Percentiles rank a stretch among this genome's conserved stretches.
Conservation (phyloP, 1,140 invertebrate species). For the Acyrthosiphon pisum region DNA sequence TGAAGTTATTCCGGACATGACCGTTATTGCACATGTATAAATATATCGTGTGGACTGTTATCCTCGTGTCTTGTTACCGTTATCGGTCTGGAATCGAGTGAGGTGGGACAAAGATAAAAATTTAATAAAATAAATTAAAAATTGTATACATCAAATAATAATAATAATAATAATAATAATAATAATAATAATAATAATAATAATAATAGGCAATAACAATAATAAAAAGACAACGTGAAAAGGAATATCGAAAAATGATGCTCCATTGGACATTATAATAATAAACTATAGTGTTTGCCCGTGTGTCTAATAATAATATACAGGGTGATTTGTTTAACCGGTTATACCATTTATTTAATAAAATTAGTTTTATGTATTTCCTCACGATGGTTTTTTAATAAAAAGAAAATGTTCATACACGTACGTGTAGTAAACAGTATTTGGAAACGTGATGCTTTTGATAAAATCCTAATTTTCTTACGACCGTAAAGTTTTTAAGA, state of each 20-base stretch:
- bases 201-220: not conserved
- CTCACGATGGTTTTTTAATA: not conserved
- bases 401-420: not conserved
- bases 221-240: not conserved
- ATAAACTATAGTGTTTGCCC: not conserved
- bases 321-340: not conserved
- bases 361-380: not conserved
- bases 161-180: not conserved
- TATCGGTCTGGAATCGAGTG: not conserved
- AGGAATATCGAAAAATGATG: not conserved
- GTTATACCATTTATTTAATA: not conserved
- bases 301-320: not conserved
- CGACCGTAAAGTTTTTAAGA: no score
- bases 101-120: not conserved
- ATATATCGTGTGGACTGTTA: not conserved
- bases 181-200: no score
- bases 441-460: no score
- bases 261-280: not conserved
- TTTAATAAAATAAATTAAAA: not conserved
- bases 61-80: not conserved
- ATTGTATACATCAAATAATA: not conserved
- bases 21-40: not conserved
- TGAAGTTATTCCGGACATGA: not conserved
- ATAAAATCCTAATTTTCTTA: not conserved
- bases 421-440: no score